Conservation (phyloP, 2,797 vertebrate genomes). For the Philypnodon macrostomus region DNA sequence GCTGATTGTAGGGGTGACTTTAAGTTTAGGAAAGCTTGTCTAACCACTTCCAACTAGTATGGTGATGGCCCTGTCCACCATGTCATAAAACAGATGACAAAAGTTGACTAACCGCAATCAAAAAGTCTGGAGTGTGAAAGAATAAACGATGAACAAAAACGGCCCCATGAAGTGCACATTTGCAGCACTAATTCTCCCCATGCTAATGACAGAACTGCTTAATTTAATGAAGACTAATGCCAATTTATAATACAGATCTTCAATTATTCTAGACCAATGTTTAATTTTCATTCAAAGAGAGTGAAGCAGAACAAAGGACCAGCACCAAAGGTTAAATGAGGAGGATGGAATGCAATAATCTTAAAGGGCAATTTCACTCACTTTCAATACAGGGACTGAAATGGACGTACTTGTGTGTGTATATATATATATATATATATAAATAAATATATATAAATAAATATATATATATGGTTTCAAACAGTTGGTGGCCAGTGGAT, state of each 20-base stretch:
- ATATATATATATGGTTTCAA: background rate
- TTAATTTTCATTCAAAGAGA: constrained; percentile 48
- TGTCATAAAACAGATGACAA: constrained; percentile 1
- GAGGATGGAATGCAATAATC: constrained; percentile 33
- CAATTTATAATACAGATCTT: constrained; percentile 52
- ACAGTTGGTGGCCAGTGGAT: background rate
- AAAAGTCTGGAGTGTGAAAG: constrained; percentile 11
- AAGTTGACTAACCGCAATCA: constrained; percentile 12
- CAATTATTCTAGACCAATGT: constrained; percentile 42
- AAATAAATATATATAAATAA: too few relatives aligned
- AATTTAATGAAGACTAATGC: constrained; percentile 48
- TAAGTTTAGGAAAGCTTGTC: too few relatives aligned
- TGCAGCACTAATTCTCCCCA: constrained; percentile 11
- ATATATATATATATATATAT: too few relatives aligned
- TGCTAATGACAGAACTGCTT: constrained; percentile 39
- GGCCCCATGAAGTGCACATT: constrained; percentile 22
- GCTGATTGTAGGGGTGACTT: constrained; percentile 59
- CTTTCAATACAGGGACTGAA: constrained; percentile 5
- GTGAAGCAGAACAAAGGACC: constrained; percentile 35
- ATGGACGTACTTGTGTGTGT: background rate
- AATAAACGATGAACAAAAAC: constrained; percentile 9
- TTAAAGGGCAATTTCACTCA: constrained; percentile 27
- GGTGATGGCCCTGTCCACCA: too few relatives aligned
- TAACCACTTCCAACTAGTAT: too few relatives aligned
- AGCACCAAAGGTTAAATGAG: constrained; percentile 43